Evolutionary conservation across 2,797 vertebrate genomes (phyloP).

Genomic region (Argentina silus): DNA sequence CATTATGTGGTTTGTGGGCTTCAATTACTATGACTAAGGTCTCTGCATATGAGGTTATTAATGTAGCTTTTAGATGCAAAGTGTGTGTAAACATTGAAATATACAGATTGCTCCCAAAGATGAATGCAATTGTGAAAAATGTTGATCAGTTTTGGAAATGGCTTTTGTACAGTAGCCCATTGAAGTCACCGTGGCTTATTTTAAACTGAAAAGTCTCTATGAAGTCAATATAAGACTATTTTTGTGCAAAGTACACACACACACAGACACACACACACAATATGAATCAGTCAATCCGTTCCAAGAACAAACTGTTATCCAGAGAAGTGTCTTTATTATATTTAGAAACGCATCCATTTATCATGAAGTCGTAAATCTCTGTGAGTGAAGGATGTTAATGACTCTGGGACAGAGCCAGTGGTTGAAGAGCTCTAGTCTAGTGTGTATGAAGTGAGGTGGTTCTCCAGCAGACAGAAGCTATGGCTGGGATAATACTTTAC

Average conservation of each 20-base stretch:
- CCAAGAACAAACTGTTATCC: constrained; percentile 71
- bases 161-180: too few relatives aligned
- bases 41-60: too few relatives aligned
- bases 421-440: constrained; percentile 61
- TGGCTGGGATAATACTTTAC: constrained; percentile 76
- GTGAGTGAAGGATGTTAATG: constrained; percentile 73
- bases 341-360: constrained; percentile 69
- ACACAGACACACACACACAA: too few relatives aligned
- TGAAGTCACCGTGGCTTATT: too few relatives aligned
- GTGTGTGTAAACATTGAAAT: too few relatives aligned
- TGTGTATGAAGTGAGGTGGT: constrained; percentile 60
- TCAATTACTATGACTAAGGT: constrained; percentile 9
- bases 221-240: too few relatives aligned
- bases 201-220: too few relatives aligned
- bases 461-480: constrained; percentile 46
- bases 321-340: constrained; percentile 76
- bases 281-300: not conserved
- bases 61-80: too few relatives aligned
- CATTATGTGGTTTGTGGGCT: constrained; percentile 27
- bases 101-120: too few relatives aligned
- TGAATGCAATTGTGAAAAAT: too few relatives aligned
- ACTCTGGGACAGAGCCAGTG: constrained; percentile 66
- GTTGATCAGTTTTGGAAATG: too few relatives aligned
- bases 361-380: constrained; percentile 73
- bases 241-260: too few relatives aligned